Conservation (phyloP, 1,140 invertebrate species). For the Telenomus remus region DNA sequence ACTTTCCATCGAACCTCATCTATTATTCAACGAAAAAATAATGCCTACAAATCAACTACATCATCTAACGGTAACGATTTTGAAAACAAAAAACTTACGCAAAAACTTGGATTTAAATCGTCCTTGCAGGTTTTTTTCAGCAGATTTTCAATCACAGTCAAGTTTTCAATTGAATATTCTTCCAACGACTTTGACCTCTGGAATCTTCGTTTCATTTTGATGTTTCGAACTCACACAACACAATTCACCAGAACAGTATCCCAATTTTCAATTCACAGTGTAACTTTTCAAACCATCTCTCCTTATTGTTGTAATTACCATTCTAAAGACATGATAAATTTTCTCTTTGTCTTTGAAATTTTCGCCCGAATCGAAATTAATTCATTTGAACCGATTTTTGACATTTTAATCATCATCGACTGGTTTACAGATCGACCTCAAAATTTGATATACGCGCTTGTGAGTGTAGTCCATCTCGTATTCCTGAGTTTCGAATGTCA, state of each 20-base stretch:
- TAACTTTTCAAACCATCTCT: too few relatives aligned
- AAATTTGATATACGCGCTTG: constrained; percentile 63
- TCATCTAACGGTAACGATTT: too few relatives aligned
- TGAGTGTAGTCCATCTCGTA: constrained; percentile 68
- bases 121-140: constrained; percentile 28
- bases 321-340: too few relatives aligned
- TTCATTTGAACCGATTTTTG: too few relatives aligned
- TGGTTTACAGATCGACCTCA: constrained; percentile 61
- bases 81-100: constrained; percentile 25
- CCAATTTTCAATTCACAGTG: too few relatives aligned
- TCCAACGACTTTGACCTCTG: constrained; percentile 51
- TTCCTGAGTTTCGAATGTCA: constrained; percentile 43
- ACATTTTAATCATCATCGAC: constrained; percentile 38
- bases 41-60: too few relatives aligned
- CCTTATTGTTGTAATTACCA: too few relatives aligned
- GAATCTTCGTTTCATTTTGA: constrained; percentile 27
- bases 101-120: constrained; percentile 35
- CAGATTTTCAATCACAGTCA: constrained; percentile 58
- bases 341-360: too few relatives aligned
- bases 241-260: too few relatives aligned
- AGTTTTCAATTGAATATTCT: constrained; percentile 35
- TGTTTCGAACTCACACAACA: too few relatives aligned
- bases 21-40: too few relatives aligned
- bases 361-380: not conserved
- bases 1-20: too few relatives aligned